A percentile compares a stretch with the other conserved stretches of the same genome.
Evolutionary conservation across 2,113 vertebrate species (phyloP).

Genomic region (Spheniscus mendiculus): DNA sequence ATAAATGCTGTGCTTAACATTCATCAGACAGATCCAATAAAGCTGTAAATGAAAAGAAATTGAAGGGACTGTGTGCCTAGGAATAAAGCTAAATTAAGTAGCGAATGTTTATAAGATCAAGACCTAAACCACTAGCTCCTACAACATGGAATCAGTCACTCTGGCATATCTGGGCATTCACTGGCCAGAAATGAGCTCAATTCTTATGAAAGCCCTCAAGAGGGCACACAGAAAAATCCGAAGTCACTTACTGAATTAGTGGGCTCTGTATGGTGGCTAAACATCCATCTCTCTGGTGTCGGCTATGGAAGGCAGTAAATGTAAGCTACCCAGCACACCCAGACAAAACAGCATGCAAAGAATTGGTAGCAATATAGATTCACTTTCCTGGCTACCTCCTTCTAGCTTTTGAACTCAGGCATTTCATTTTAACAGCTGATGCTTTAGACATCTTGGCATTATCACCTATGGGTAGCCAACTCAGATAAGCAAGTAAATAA

Average conservation of each 20-base stretch:
- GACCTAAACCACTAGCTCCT: background rate
- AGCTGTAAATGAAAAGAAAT: background rate
- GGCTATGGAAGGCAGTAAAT: background rate
- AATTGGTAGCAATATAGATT: background rate
- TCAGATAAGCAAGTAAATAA: background rate
- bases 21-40: background rate
- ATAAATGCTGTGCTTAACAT: background rate
- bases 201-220: constrained; percentile 23
- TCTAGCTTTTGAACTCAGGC: background rate
- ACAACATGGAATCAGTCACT: background rate
- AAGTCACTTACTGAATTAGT: background rate
- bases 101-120: background rate
- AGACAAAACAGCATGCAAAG: background rate
- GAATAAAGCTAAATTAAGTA: constrained; percentile 26
- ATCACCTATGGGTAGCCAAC: background rate
- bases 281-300: background rate
- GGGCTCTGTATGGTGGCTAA: background rate
- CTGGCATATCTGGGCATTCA: background rate
- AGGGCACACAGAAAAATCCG: background rate
- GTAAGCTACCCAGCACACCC: background rate
- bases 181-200: background rate
- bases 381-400: background rate
- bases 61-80: background rate
- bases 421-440: background rate
- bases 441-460: background rate